Base-by-base conservation (phyloP, 2,888 invertebrate species). In the Lobophora halterata region DNA sequence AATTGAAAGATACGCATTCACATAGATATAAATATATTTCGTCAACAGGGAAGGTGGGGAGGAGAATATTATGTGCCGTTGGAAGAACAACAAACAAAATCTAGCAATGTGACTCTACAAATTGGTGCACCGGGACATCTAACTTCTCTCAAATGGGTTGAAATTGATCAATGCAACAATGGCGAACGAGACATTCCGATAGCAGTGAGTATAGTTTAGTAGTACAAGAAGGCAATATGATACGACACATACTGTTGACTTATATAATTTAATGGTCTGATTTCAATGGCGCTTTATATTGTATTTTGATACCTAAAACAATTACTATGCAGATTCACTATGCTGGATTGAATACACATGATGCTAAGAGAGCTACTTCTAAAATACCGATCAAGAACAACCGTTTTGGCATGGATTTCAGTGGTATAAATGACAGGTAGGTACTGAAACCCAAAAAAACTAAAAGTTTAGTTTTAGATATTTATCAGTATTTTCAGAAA, bases 361-460 rank as follows among this genome's bases (percentile, higher is more conserved):
- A 80, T 12, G 53, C 56, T 1, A 58, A 62, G 10, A 61, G 50
- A 49, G 69, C 70, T n/a, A 47, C 45, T 4, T 75, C 67, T 12
- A 48, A 46, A 9, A 44, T 57, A 26, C 33, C 55, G 5, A 40
- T 8, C 5, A 29, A 11, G 16, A 44, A 1, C 10, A 16, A 13
- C 31, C 40, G 41, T 2, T 77, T 55, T 36, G 78, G 79, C 17
- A 75, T 78, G 71, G 80, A 80, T 38, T 80, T 75, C 37, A 80
- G 80, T 57, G 80, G 80, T 6, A 40, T 58, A 1, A 75, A 70
- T 21, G 46, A 65, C 6, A 61, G 56, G 79, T 77, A 63, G 14
- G 13, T 10, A 24, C n/a, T 25, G n/a, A 21, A 3, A 5, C 10
- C n/a, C n/a, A 17, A 23, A 5, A n/a, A 2, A 9, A 3, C 26